Conservation (phyloP, 2,113 vertebrate species). For the Puntigrus tetrazona region DNA sequence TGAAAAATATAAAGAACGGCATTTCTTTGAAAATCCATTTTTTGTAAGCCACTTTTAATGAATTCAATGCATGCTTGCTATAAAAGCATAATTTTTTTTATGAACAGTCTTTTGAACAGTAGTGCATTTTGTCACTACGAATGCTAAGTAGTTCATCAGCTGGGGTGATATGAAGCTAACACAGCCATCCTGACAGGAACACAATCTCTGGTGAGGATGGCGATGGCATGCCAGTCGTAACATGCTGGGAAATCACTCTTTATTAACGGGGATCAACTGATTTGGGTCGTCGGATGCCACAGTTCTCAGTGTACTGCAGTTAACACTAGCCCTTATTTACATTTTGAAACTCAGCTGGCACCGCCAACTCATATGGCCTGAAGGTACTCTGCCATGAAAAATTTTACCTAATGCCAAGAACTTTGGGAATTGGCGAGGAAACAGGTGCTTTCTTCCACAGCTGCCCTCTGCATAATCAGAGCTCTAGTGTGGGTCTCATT, state of each 20-base stretch:
- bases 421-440: slow-evolving; percentile 67
- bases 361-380: slow-evolving; percentile 70
- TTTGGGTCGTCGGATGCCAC: slow-evolving; percentile 85
- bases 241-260: slow-evolving; percentile 76
- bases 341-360: slow-evolving; percentile 80
- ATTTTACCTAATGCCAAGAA: slow-evolving; percentile 70
- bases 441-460: slow-evolving; percentile 71
- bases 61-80: neutral
- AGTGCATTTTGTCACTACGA: neutral
- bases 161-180: neutral
- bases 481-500: slow-evolving; percentile 54
- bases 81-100: neutral
- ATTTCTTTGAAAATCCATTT: too few relatives aligned
- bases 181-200: neutral
- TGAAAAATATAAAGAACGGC: too few relatives aligned
- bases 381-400: slow-evolving; percentile 75
- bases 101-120: neutral
- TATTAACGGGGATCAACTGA: slow-evolving; percentile 82
- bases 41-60: too few relatives aligned
- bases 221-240: slow-evolving; percentile 71
- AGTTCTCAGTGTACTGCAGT: slow-evolving; percentile 75
- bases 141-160: neutral
- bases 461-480: slow-evolving; percentile 39
- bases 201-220: neutral
- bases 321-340: slow-evolving; percentile 66